Evolutionary conservation across 2,888 invertebrate species (phyloP).

Genomic region (Yponomeuta cagnagella): DNA sequence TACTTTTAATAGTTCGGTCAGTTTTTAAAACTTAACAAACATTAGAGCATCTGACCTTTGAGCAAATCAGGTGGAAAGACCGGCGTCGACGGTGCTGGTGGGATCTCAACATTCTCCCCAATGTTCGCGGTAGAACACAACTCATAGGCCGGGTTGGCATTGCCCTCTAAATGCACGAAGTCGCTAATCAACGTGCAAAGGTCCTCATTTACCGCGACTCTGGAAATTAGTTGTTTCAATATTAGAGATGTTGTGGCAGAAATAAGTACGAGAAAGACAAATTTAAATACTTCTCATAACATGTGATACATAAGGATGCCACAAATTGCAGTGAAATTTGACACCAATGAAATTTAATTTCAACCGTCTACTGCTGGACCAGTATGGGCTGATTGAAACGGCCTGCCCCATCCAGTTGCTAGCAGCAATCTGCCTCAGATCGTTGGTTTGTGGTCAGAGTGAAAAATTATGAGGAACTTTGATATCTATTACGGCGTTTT

Average conservation of each 20-base stretch:
- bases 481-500: too few relatives aligned
- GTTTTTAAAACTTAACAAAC: neutral
- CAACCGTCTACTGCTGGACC: too few relatives aligned
- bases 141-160: slow-evolving; percentile 41
- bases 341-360: too few relatives aligned
- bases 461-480: too few relatives aligned
- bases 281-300: neutral
- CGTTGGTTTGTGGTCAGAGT: too few relatives aligned
- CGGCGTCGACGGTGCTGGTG: slow-evolving; percentile 48
- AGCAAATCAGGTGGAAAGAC: slow-evolving; percentile 56
- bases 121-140: slow-evolving; percentile 46
- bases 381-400: too few relatives aligned
- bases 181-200: slow-evolving; percentile 48
- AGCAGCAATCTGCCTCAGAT: too few relatives aligned
- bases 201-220: slow-evolving; percentile 57
- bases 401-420: too few relatives aligned
- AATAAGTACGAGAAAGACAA: too few relatives aligned
- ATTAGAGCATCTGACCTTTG: slow-evolving; percentile 41
- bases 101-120: slow-evolving; percentile 49
- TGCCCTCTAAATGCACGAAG: slow-evolving; percentile 59
- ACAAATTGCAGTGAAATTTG: too few relatives aligned
- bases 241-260: neutral
- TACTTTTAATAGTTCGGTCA: too few relatives aligned
- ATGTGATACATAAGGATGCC: too few relatives aligned
- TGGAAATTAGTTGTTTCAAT: slow-evolving; percentile 25